Evolutionary conservation across 2,113 vertebrate species (phyloP).

Genomic region (Salvelinus fontinalis): DNA sequence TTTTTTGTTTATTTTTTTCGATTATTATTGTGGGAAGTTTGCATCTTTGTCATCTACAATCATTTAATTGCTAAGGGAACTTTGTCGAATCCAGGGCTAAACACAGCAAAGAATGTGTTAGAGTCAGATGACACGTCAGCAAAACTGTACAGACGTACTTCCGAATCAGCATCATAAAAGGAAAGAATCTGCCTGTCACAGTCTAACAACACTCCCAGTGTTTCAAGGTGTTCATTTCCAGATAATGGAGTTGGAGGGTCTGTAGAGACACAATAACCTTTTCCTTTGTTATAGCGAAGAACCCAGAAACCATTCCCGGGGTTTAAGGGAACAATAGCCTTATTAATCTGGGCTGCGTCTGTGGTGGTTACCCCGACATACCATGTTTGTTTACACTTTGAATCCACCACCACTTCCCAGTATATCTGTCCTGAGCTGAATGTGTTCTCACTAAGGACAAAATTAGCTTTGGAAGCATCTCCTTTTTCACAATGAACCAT

Average conservation of each 20-base stretch:
- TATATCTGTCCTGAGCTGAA: slow-evolving; percentile 13
- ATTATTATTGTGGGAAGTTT: no score
- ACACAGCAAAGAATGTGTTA: background rate
- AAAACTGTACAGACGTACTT: slow-evolving; percentile 12
- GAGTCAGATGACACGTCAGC: background rate
- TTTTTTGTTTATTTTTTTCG: no score
- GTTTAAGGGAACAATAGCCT: background rate
- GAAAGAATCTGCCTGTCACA: background rate
- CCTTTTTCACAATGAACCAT: background rate
- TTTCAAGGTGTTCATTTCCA: background rate
- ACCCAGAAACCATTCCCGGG: slow-evolving; percentile 18
- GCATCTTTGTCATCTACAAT: no score
- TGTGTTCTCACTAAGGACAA: background rate
- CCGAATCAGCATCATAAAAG: slow-evolving; percentile 18
- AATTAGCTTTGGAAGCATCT: background rate
- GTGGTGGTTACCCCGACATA: slow-evolving; percentile 16
- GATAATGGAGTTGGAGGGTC: background rate
- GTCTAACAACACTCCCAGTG: slow-evolving; percentile 16
- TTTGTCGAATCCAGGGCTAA: background rate
- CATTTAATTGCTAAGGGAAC: no score
- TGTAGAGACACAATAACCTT: background rate
- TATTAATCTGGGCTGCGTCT: background rate
- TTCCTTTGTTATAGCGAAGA: slow-evolving; percentile 7
- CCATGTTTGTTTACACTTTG: background rate
- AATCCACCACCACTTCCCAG: slow-evolving; percentile 20